Conservation (phyloP, 2,797 vertebrate genomes). For the Pipistrellus nathusii region DNA sequence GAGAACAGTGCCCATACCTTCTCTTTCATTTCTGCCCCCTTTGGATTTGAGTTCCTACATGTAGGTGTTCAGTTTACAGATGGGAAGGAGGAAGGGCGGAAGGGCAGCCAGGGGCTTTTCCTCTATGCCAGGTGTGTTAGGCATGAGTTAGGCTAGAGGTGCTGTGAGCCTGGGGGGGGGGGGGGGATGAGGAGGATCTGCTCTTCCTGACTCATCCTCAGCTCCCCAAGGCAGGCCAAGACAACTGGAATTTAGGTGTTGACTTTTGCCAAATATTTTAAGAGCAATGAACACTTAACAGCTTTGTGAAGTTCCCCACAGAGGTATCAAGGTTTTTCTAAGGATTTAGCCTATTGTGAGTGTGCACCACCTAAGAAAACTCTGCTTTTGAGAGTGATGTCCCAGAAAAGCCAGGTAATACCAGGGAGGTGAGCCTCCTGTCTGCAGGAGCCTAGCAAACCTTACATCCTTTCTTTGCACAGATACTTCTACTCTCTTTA, state of each 20-base stretch:
- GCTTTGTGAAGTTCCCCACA: conserved; percentile 52
- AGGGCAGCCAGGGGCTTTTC: neutral
- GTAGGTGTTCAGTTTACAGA: neutral
- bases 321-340: conserved; percentile 70
- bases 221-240: neutral
- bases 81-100: neutral
- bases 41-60: neutral
- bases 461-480: neutral
- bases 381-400: conserved; percentile 71
- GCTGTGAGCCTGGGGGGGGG: too few relatives aligned
- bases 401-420: conserved; percentile 77
- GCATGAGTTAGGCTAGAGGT: neutral
- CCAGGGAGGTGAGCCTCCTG: conserved; percentile 34
- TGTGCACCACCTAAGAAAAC: conserved; percentile 71
- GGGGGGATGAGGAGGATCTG: neutral
- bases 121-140: accelerated
- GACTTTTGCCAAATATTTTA: conserved; percentile 74
- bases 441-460: conserved; percentile 39
- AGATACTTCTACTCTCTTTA: neutral
- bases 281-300: conserved; percentile 64
- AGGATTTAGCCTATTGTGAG: conserved; percentile 73
- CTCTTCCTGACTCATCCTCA: neutral
- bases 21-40: neutral
- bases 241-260: conserved; percentile 53
- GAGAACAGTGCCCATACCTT: neutral